These are phyloP conservation scores for Torymus tubicola DNA, from an alignment of 2,888 invertebrate genomes.

Conservation along the genomic window DNA sequence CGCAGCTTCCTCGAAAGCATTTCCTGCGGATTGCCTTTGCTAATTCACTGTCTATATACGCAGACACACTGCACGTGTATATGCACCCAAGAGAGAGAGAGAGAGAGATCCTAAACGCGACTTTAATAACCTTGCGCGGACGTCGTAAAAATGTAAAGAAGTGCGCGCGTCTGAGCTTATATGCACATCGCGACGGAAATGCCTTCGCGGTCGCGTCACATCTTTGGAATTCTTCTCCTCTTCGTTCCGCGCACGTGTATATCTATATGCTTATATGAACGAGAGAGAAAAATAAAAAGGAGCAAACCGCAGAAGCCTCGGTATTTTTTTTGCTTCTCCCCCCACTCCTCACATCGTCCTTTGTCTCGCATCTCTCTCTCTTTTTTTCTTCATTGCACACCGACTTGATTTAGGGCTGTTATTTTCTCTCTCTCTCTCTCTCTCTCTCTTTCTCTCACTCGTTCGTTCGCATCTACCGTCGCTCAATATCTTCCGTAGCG, in stretches of 20 bases:
- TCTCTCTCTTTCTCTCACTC: conserved; percentile 21
- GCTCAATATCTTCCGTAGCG: background rate
- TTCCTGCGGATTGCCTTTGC: too few species aligned
- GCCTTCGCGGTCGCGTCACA: conserved; percentile 73
- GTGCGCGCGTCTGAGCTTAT: background rate
- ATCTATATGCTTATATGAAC: background rate
- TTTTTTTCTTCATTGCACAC: conserved; percentile 11
- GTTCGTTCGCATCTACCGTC: background rate
- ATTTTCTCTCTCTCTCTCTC: background rate
- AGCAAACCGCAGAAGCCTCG: conserved; percentile 48
- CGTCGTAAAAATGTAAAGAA: conserved; percentile 1
- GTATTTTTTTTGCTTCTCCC: conserved; percentile 41
- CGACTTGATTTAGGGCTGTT: conserved; percentile 23
- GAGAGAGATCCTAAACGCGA: too few species aligned
- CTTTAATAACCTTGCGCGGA: background rate
- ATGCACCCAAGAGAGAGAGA: too few species aligned
- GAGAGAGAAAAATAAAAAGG: conserved; percentile 17
- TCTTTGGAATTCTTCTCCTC: conserved; percentile 71
- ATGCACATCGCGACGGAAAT: conserved; percentile 69
- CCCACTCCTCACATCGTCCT: background rate
- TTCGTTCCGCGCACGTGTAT: background rate
- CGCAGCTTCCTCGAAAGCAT: too few species aligned
- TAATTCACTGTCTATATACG: background rate
- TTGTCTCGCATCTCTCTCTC: conserved; percentile 26
- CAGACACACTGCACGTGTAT: background rate